A percentile compares a stretch with the other conserved stretches of the same genome.
phyloP scores from a whole-genome alignment of 1,140 invertebrate genomes.

The Phthorimaea operculella region DNA sequence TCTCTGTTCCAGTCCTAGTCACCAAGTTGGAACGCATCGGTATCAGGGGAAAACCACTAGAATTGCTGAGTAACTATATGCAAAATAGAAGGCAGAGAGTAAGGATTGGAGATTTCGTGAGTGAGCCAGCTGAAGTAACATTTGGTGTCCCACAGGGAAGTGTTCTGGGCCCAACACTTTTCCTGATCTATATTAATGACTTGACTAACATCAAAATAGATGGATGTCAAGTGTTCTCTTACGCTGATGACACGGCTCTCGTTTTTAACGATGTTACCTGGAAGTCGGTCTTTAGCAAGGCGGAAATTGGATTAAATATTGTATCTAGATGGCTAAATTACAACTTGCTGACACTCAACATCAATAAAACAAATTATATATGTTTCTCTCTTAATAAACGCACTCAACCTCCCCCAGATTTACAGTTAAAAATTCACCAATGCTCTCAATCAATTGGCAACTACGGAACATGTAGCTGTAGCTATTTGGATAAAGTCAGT shows the following conservation, averaged over 20 bases:
- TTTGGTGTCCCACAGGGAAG: slow-evolving; percentile 1
- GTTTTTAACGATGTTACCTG: background rate
- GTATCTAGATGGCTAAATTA: background rate
- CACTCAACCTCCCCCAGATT: background rate
- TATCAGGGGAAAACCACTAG: background rate
- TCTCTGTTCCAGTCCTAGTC: background rate
- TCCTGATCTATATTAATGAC: background rate
- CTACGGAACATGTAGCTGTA: background rate
- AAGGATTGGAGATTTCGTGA: background rate
- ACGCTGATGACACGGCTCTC: slow-evolving; percentile 1
- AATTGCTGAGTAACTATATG: background rate
- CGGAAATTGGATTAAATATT: background rate
- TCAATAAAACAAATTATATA: background rate
- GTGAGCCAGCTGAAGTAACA: background rate
- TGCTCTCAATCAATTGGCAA: background rate
- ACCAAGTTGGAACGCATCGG: background rate
- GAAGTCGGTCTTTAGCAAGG: background rate
- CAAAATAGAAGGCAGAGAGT: background rate
- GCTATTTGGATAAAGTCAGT: background rate
- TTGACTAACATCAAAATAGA: background rate
- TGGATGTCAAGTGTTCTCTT: background rate
- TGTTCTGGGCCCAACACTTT: background rate
- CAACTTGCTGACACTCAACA: background rate
- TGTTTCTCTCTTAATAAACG: slow-evolving; percentile 1
- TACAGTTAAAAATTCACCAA: background rate